Evolutionary conservation across 2,888 invertebrate genomes (phyloP), one percentile per base, ranked within the genome.

Genomic region (Phyto melanocephala): DNA sequence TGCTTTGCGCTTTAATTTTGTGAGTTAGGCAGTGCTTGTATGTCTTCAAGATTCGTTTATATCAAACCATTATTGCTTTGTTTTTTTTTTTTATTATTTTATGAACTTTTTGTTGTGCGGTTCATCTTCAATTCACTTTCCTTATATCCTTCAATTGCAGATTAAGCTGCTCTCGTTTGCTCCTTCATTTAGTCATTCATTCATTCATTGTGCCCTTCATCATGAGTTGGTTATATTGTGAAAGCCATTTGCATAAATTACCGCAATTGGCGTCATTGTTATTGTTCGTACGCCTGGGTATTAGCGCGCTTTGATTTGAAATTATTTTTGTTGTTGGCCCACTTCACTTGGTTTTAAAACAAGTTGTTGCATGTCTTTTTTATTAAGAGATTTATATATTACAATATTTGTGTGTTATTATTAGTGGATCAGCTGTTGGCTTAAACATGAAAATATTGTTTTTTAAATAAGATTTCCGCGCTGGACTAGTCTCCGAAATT

Each of bases 181-280:
- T 33, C n/a, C 28, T 65, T 63, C 45, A 65, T 47, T 50, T 50
- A 28, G 37, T 24, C 40, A 37, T 72, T 52, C 62, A 33, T 74
- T 74, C 45, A 63, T 63, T 74, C 63, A 35, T 74, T 74, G 3
- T 28, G 24, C 13, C 60, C 35, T 24, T 52, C 28, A 50, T 47
- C 28, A 37, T 52, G 80, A 76, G 37, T 56, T 63, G 40, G 47
- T 47, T 70, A n/a, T 63, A 62, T 71, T 79, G 74, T 79, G 81
- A 50, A 74, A 72, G 75, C 76, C 81, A 83, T 86, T 86, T 82
- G 82, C 85, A 86, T 86, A 85, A 85, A 85, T 86, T 86, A 84
- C 82, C 82, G 60, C 81, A 86, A 85, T 86, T 84, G 84, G 80
- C 83, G 74, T 81, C 79, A 86, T 86, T 85, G 84, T 84, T 86